Base-by-base conservation (phyloP, 2,113 vertebrate species). In the Chloropsis cyanopogon region DNA sequence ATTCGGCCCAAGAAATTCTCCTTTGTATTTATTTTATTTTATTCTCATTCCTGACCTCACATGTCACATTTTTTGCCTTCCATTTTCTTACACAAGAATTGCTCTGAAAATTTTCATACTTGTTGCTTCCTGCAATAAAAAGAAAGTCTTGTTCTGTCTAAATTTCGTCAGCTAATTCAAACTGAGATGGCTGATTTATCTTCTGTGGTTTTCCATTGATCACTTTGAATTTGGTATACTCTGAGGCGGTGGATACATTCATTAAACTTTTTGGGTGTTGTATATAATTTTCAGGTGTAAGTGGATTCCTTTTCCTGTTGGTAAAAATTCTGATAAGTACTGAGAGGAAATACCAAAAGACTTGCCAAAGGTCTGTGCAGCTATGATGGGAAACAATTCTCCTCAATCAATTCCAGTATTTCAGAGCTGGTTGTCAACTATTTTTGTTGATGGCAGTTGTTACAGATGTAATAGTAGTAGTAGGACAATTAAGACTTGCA, bases 201-300 rank as follows among this genome's bases (percentile, higher is more conserved):
- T 66, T 52, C 87, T 93, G 76, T 90, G 59, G 96, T 97, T 98
- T 97, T 97, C 84, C 31, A 97, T 9, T 95, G 93, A 97, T 96
- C 75, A 80, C 96, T 98, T 82, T 92, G 91, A 97, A 97, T 97
- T 93, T 95, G 87, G 86, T 94, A 94, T 54, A 96, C 4, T 37
- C 92, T 95, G 80, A 68, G 17, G 93, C 94, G 81, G 93, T 96
- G 28, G 3, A 96, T 95, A 95, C 50, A 93, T 86, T 90, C 84
- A 96, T 90, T 93, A 88, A 63, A 76, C 83, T 76, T 95, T 93
- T 13, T 0, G 35, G 47, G 61, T 65, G 35, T 44, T 77, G 37
- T 46, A 41, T 92, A 90, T 92, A 25, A 10, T 92, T 95, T 96
- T 83, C 59, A 82, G 82, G 77, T 87, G 57, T 83, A 91, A 96